Evolutionary conservation across 2,113 vertebrate species (phyloP), one percentile per base, ranked within the genome.

Genomic region (Rhodinocichla rosea): DNA sequence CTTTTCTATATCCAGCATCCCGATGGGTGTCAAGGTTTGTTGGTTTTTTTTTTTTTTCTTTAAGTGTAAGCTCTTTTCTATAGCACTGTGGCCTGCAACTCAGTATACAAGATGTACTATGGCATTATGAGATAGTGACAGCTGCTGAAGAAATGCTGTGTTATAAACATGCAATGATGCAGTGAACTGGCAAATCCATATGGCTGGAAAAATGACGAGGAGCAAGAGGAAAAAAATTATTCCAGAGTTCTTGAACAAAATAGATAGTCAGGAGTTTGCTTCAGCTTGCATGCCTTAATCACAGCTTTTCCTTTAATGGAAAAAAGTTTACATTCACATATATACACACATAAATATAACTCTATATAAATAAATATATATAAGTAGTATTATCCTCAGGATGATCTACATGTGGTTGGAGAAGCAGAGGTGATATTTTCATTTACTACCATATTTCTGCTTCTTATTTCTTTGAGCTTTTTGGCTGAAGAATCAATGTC

Each of bases 121-220:
- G 91, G 97, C 93, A 92, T 91, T 94, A 95, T 90, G 94, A 97
- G 94, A 93, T 87, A 96, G 95, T 32, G 88, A 97, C 98, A 98
- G 97, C 97, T 98, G 98, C 95, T 97, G 94, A 85, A 84, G 95
- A 95, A 95, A 95, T n/a, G 76, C 96, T 95, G 93, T 90, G 90
- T 63, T 97, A 92, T 89, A 97, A 97, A 98, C 97, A 97, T 81
- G 95, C 95, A 90, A 87, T 49, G 97, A 97, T 97, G 97, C 97
- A 95, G 95, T 93, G 96, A 98, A 95, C 96, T 97, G 96, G 97
- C 89, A 97, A 96, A 95, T 93, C 96, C 97, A 95, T 97, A 98
- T 96, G 98, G 97, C 83, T 95, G 79, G 78, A 92, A 96, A 97
- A 95, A 88, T 15, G 40, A 92, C 0, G 7, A 87, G 23, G 33